phyloP scores from a whole-genome alignment of 2,113 vertebrate species.

The Ochotona curzoniae region DNA sequence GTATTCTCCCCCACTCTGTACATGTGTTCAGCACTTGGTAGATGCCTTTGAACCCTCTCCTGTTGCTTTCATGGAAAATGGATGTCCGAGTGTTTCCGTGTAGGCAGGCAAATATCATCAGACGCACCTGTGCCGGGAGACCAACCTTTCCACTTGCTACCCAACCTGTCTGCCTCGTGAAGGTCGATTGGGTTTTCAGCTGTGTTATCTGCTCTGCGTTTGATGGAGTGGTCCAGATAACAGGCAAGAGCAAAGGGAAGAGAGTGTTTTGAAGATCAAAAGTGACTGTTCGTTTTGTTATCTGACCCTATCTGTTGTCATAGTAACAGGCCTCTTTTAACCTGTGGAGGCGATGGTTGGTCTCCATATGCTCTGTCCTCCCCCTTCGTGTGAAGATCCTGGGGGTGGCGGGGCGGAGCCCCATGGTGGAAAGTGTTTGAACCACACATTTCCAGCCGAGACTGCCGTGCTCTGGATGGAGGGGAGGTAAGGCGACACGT shows the following conservation, averaged over 20 bases:
- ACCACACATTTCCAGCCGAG: constrained; percentile 74
- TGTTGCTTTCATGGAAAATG: constrained; percentile 69
- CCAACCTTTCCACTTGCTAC: constrained; percentile 87
- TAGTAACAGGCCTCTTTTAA: constrained; percentile 93
- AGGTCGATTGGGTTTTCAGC: constrained; percentile 95
- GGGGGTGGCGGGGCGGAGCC: constrained; percentile 54
- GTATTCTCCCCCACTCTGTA: background rate
- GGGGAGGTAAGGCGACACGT: constrained; percentile 53
- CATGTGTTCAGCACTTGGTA: constrained; percentile 55
- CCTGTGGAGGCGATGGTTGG: constrained; percentile 89
- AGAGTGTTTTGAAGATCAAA: constrained; percentile 92
- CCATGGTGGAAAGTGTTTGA: constrained; percentile 60
- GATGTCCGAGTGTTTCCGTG: constrained; percentile 29
- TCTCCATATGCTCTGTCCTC: constrained; percentile 85
- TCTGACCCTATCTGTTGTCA: constrained; percentile 93
- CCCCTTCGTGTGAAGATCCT: constrained; percentile 82
- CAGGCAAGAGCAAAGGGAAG: constrained; percentile 90
- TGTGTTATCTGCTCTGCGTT: constrained; percentile 92
- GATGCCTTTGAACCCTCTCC: constrained; percentile 75
- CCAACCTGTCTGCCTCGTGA: constrained; percentile 88
- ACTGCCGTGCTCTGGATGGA: constrained; percentile 70
- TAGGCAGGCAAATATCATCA: constrained; percentile 66
- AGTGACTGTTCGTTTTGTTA: constrained; percentile 92
- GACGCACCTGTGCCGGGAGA: constrained; percentile 75
- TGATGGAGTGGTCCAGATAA: constrained; percentile 97